Evolutionary conservation across 1,140 invertebrate species (phyloP).

Genomic region (Drosophila azteca): DNA sequence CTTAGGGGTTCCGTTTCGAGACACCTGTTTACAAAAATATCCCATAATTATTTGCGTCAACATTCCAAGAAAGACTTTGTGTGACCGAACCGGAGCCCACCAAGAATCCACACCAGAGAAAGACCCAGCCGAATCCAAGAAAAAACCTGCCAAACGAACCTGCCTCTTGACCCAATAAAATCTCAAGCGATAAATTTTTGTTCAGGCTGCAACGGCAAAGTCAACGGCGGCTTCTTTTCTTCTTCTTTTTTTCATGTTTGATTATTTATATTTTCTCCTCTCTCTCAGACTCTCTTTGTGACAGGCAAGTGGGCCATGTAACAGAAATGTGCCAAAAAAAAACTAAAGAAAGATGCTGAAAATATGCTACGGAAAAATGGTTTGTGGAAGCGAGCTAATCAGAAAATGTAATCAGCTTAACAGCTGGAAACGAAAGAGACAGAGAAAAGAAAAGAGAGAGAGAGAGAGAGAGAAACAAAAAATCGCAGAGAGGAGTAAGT

Average conservation of each 20-base stretch:
- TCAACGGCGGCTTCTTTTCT: conserved; percentile 34
- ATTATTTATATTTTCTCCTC: conserved; percentile 37
- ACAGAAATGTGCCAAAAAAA: conserved; percentile 64
- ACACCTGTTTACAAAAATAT: conserved; percentile 48
- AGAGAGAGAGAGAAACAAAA: conserved; percentile 9
- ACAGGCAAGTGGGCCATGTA: conserved; percentile 70
- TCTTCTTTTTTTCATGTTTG: conserved; percentile 11
- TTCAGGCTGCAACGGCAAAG: conserved; percentile 17
- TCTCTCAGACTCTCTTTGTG: background rate
- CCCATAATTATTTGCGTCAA: conserved; percentile 58
- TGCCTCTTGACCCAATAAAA: conserved; percentile 73
- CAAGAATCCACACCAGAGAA: conserved; percentile 37
- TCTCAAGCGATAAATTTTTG: conserved; percentile 64
- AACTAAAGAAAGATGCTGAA: conserved; percentile 2
- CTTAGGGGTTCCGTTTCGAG: background rate
- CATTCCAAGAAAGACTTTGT: conserved; percentile 20
- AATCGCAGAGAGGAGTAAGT: conserved; percentile 22
- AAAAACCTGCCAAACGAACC: conserved; percentile 49
- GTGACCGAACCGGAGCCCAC: conserved; percentile 39
- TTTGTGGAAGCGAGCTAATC: conserved; percentile 57
- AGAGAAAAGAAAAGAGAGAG: conserved; percentile 3
- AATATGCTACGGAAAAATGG: conserved; percentile 31
- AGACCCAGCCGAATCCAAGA: background rate
- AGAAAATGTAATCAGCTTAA: conserved; percentile 66
- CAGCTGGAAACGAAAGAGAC: conserved; percentile 11